Conservation (phyloP, 2,888 invertebrate species). For the Melipona bicolor region DNA sequence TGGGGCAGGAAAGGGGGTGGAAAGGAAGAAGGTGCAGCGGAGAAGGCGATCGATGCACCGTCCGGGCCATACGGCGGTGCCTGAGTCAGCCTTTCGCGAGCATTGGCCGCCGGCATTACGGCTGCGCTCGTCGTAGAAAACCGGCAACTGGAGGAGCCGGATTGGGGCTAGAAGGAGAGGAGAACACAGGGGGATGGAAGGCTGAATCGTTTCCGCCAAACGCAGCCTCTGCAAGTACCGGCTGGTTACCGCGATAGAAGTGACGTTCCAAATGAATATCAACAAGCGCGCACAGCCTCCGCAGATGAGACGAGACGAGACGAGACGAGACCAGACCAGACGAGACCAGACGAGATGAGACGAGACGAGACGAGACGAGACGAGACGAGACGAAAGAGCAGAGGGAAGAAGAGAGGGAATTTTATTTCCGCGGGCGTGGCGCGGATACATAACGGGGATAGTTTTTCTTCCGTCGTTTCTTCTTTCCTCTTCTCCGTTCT, state of each 20-base stretch:
- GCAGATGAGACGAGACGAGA: conserved; percentile 35
- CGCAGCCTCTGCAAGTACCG: conserved; percentile 66
- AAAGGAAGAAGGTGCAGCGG: conserved; percentile 66
- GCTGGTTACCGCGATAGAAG: conserved; percentile 69
- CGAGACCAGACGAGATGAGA: conserved; percentile 30
- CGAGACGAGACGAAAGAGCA: conserved; percentile 2
- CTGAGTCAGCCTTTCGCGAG: conserved; percentile 75
- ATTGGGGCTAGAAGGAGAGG: conserved; percentile 46
- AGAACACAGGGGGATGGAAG: conserved; percentile 42
- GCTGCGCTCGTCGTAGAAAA: conserved; percentile 71
- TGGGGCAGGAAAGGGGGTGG: conserved; percentile 30
- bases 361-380: conserved; percentile 19
- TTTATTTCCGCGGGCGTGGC: conserved; percentile 73
- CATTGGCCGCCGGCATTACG: conserved; percentile 74
- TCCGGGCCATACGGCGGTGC: conserved; percentile 72
- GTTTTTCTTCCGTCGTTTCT: conserved; percentile 49
- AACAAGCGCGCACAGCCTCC: conserved; percentile 70
- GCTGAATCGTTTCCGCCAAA: conserved; percentile 71
- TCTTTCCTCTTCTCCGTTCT: conserved; percentile 10
- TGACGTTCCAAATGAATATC: conserved; percentile 74
- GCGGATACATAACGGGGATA: conserved; percentile 57
- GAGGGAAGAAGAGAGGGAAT: conserved; percentile 43
- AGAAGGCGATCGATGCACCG: conserved; percentile 75
- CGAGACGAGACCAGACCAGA: not conserved
- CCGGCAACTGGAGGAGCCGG: conserved; percentile 46